Base-by-base conservation (phyloP, 2,797 vertebrate genomes). In the Paratrypauchen microcephalus region DNA sequence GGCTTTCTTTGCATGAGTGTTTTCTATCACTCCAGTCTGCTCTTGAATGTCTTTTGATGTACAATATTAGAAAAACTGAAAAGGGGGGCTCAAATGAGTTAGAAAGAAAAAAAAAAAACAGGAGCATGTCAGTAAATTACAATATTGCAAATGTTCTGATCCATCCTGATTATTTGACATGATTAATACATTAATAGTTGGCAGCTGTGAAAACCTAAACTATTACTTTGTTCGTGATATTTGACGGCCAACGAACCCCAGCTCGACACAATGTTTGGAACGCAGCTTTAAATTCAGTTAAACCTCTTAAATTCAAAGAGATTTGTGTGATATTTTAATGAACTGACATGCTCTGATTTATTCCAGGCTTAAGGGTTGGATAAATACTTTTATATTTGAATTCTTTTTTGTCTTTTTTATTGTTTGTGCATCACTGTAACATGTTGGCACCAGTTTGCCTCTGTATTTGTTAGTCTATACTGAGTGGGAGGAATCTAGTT, bases 1-100 rank as follows among this genome's bases (percentile, higher is more conserved):
- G 84, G 78, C 87, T 92, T 91, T 85, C 84, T 88, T 93, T 95
- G 96, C 96, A 97, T 95, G 95, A 94, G 92, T 94, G 85, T 93
- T 92, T 93, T 92, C 84, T 80, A 80, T 83, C 87, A 81, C 71
- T 80, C 52, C 48, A 75, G 89, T 88, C 91, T 87, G 92, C 88
- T 87, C 84, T 79, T 92, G 94, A 94, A 92, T 91, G 91, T 93
- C 88, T 88, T 84, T 82, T 88, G 80, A 79, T 87, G 79, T 92
- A 80, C 66, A 83, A 87, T 85, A 83, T 39, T 66, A 55, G 65
- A 66, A 55, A 67, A 60, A 75, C 61, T 54, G 64, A 70, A 63
- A 26, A 26, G 26, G 24, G 24, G 30, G 36, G 26, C n/a, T 64
- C 24, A 48, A 9, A 5, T 24, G 41, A 15, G 3, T 32, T 8